These are phyloP conservation scores for Mirounga angustirostris DNA, from an alignment of 2,113 vertebrate species.

Conservation along the genomic window DNA sequence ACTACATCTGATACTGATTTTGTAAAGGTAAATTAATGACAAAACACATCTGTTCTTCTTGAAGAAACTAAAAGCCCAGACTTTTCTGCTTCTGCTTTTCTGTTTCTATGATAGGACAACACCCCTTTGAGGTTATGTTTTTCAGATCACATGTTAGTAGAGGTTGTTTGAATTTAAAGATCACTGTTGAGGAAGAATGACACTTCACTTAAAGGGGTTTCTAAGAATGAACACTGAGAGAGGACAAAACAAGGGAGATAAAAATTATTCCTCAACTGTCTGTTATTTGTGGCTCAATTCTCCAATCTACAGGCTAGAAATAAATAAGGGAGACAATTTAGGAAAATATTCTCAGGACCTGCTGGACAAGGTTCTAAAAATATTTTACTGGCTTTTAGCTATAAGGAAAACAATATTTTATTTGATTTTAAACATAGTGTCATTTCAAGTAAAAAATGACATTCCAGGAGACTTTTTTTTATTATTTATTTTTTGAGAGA, in stretches of 20 bases:
- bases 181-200: slow-evolving; percentile 15
- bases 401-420: background rate
- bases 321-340: slow-evolving; percentile 15
- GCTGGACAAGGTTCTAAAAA: background rate
- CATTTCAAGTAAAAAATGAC: slow-evolving; percentile 36
- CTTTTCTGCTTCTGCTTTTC: background rate
- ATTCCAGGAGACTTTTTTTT: background rate
- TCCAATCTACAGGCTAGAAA: slow-evolving; percentile 1
- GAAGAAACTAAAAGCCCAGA: slow-evolving; percentile 13
- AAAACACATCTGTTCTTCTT: background rate
- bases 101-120: slow-evolving; percentile 14
- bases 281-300: background rate
- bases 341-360: slow-evolving; percentile 15
- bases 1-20: background rate
- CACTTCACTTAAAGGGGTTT: background rate
- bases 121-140: background rate
- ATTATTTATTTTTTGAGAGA: background rate
- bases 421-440: background rate
- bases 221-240: background rate
- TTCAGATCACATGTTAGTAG: background rate
- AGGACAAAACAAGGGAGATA: background rate
- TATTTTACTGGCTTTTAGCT: slow-evolving; percentile 36
- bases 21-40: background rate
- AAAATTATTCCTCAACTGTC: background rate
- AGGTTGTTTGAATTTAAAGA: slow-evolving; percentile 16